phyloP scores from a whole-genome alignment of 2,888 invertebrate species.

The Drosophila pullipes region DNA sequence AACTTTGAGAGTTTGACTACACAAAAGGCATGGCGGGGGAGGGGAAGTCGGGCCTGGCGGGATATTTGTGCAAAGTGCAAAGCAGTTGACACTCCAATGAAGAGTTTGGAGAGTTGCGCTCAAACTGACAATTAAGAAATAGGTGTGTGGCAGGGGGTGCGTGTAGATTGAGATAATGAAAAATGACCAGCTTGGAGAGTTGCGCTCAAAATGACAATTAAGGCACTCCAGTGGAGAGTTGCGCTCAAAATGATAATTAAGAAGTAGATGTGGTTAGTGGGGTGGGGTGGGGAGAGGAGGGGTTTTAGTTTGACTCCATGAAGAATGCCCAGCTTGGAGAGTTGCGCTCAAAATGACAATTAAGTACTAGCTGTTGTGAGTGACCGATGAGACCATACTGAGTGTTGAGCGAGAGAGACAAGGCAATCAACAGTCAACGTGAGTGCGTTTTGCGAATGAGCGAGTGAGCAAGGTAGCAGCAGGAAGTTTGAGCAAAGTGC shows the following conservation, averaged over 20 bases:
- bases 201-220: neutral
- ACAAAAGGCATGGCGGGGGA: neutral
- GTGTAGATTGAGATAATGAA: neutral
- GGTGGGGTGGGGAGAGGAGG: too few relatives aligned
- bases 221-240: too few relatives aligned
- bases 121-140: neutral
- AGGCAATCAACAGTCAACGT: neutral
- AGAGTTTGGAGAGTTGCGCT: conserved; percentile 15
- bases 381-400: neutral
- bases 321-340: too few relatives aligned
- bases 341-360: neutral
- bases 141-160: neutral
- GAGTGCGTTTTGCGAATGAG: neutral
- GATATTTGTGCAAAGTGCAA: neutral
- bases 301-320: too few relatives aligned
- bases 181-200: neutral
- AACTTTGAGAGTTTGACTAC: conserved; percentile 1
- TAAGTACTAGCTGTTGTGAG: neutral
- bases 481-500: conserved; percentile 6
- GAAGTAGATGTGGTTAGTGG: too few relatives aligned
- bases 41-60: too few relatives aligned
- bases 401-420: neutral
- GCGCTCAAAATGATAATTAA: neutral
- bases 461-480: neutral
- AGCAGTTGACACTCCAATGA: conserved; percentile 5